Evolutionary conservation across 2,888 invertebrate genomes (phyloP), one percentile per base, ranked within the genome.

Genomic region (Orgyia antiqua): DNA sequence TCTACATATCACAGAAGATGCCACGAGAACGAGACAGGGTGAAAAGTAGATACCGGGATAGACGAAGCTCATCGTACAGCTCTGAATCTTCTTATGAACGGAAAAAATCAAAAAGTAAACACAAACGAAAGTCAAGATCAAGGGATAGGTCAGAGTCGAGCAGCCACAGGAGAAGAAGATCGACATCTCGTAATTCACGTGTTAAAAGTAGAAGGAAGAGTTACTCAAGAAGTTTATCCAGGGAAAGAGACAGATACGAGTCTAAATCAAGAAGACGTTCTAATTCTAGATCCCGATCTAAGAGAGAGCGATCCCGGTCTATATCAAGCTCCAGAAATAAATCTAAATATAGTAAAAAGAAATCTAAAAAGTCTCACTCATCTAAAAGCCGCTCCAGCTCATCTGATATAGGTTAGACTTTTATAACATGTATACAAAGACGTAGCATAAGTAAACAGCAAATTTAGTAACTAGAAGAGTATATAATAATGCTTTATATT

Each of bases 1-100:
- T n/a, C n/a, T n/a, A n/a, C n/a, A n/a, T n/a, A n/a, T n/a, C n/a
- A n/a, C 15, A 4, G 15, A 15, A 24, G 2, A 84, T 87, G 87
- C 87, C 87, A 33, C 80, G 84, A 13, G 84, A 84, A 31, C 79
- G 86, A 13, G 86, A 86, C 37, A 83, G n/a, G n/a, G n/a, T n/a
- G n/a, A n/a, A 65, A 54, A 75, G 68, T 44, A 71, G 76, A n/a
- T 70, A 78, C 32, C 70, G 86, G 3, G 82, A 84, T 3, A 68
- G 65, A 29, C 69, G 80, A 13, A 83, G 83, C 55, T 68, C 78
- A 2, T 82, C 87, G 1, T 64, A 65, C 27, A 80, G 80, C 51
- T 84, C 87, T 0, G 82, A 76, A 20, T 79, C 84, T 1, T 86
- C 86, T 3, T 72, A 78, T 45, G 83, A 82, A 23, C 57, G 71